Evolutionary conservation across 2,888 invertebrate species (phyloP), one percentile per base, ranked within the genome.

Genomic region (Cantharis flavilabris): DNA sequence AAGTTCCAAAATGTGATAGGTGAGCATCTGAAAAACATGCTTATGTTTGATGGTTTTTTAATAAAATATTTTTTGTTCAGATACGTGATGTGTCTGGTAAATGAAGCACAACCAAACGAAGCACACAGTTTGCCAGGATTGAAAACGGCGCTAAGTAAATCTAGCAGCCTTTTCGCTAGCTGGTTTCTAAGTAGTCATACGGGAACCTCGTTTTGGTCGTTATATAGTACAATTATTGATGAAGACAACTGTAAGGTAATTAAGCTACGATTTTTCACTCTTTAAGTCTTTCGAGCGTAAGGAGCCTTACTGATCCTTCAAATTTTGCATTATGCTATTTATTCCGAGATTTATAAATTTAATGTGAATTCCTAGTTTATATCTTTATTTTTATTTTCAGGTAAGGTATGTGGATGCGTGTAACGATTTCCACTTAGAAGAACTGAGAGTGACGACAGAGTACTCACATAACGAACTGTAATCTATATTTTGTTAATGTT

Each of bases 401-500:
- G 89, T 89, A 3, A 91, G 91, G 76, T 94, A 94, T 85, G 92
- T 93, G 70, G 93, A 93, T 0, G 93, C 94, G 83, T 96, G 96
- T 84, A 91, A 91, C 26, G 92, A 93, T 1, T 96, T 95, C 90
- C 95, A 96, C 86, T 93, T 94, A 85, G 95, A 95, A 86, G 96
- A 96, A 87, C 88, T 93, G 67, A 93, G 92, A 90, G 95, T 94
- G 28, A 96, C 95, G 75, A 95, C 95, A 69, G 96, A 96, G 89
- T 94, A 94, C 79, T 91, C 93, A 84, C 96, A 96, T 88, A 95
- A 91, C 86, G 96, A 96, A 90, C 91, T 96, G 88, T 96, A 49
- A 49, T 49, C 49, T 2, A n/a, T 49, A n/a, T 2, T n/a, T n/a
- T 49, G 49, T 49, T 49, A 49, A n/a, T 49, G 49, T 49, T 49